Conservation (phyloP, 2,888 invertebrate species). For the Limenitis camilla region DNA sequence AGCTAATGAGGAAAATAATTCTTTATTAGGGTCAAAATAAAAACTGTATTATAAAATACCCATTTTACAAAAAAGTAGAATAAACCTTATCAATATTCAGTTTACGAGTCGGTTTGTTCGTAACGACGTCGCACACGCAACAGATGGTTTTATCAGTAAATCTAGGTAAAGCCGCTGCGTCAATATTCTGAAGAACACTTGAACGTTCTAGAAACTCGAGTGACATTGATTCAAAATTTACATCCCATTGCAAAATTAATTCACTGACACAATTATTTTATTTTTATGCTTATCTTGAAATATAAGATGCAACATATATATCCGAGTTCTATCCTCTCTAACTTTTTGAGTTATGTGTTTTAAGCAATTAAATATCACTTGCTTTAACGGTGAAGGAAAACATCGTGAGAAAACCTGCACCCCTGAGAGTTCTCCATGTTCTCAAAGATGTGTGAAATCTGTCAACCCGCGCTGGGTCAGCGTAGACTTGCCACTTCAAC, state of each 20-base stretch:
- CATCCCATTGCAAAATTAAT: slow-evolving; percentile 25
- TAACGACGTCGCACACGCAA: not conserved
- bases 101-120: slow-evolving; percentile 3
- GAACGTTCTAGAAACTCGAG: slow-evolving; percentile 27
- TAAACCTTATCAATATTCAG: slow-evolving; percentile 1
- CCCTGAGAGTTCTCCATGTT: too few relatives aligned
- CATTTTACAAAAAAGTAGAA: not conserved
- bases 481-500: too few relatives aligned
- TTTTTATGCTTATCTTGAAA: slow-evolving; percentile 26
- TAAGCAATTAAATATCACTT: too few relatives aligned
- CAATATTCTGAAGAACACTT: slow-evolving; percentile 13
- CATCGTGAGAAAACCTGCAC: too few relatives aligned
- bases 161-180: slow-evolving; percentile 19
- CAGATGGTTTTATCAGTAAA: slow-evolving; percentile 12
- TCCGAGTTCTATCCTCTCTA: too few relatives aligned
- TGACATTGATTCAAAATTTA: slow-evolving; percentile 34
- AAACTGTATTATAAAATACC: not conserved
- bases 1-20: too few relatives aligned
- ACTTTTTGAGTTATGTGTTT: too few relatives aligned
- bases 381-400: too few relatives aligned
- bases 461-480: too few relatives aligned
- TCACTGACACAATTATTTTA: slow-evolving; percentile 21
- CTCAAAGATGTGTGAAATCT: too few relatives aligned
- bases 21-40: too few relatives aligned
- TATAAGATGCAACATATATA: too few relatives aligned